phyloP scores from a whole-genome alignment of 2,113 vertebrate species.

The Craseonycteris thonglongyai region DNA sequence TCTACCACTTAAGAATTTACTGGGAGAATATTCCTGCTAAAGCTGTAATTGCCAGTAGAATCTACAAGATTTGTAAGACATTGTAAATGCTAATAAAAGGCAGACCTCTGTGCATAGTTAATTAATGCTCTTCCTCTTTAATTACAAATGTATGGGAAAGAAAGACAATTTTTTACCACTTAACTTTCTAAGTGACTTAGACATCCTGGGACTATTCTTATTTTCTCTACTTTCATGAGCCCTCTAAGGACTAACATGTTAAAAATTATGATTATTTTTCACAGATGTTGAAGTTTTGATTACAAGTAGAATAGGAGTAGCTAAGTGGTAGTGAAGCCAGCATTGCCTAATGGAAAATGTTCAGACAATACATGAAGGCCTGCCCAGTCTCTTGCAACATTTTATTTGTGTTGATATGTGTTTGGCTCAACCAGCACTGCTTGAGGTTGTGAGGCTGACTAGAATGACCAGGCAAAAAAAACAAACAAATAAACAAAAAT shows the following conservation, averaged over 20 bases:
- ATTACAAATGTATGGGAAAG: not conserved
- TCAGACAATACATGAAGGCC: conserved; percentile 34
- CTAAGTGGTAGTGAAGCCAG: conserved; percentile 51
- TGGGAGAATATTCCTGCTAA: not conserved
- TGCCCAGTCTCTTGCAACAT: conserved; percentile 58
- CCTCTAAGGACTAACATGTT: conserved; percentile 49
- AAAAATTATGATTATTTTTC: conserved; percentile 54
- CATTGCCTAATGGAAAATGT: conserved; percentile 59
- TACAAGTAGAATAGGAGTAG: conserved; percentile 53
- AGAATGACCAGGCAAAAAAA: conserved; percentile 23
- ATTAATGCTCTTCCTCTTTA: not conserved
- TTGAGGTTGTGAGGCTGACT: conserved; percentile 36
- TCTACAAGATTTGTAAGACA: not conserved
- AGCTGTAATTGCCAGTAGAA: not conserved
- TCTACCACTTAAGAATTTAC: not conserved
- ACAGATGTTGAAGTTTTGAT: conserved; percentile 65
- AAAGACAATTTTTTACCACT: conserved; percentile 24
- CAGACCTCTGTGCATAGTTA: not conserved
- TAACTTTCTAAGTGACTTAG: conserved; percentile 58
- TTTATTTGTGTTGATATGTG: conserved; percentile 59
- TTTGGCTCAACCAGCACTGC: conserved; percentile 33
- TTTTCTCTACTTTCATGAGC: conserved; percentile 48
- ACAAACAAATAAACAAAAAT: conserved; percentile 7
- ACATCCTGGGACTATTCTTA: conserved; percentile 38
- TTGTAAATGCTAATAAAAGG: not conserved